Evolutionary conservation across 2,888 invertebrate genomes (phyloP), one percentile per base, ranked within the genome.

Genomic region (Amphipoea lucens): DNA sequence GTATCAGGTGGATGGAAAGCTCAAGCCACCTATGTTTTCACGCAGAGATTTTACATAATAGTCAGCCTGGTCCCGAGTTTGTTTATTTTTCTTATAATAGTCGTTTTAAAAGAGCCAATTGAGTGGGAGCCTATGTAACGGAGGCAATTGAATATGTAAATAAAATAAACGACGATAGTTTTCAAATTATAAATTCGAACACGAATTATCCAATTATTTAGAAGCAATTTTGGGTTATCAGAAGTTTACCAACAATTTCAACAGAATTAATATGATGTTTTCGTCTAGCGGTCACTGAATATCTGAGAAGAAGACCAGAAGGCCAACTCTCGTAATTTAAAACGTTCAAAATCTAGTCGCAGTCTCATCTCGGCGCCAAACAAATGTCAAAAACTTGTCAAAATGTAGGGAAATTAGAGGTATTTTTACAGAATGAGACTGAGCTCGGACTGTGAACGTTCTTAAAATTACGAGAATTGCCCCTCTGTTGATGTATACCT

Each of bases 141-240:
- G 62, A 69, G 42, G 62, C 51, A 68, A 79, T 68, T 60, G 68
- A 80, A 71, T 78, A 78, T 78, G 48, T 60, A 23, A 67, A 80
- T 80, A 45, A 78, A 80, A 71, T 78, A 78, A 71, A 80, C 51
- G 62, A 20, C 17, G 51, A 63, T 80, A 20, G n/a, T 78, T 78
- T 54, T 7, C 29, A 71, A 80, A 72, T 78, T 63, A 17, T 62
- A 80, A 54, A 71, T 78, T 11, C n/a, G n/a, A 80, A 62, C 51
- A 63, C 12, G 14, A 63, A 40, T 81, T 75, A 63, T 63, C 17
- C 57, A 57, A 57, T 82, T 82, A 69, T 23, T 7, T 68, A 82
- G 40, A 82, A 80, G 82, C 68, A n/a, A 69, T 82, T 63, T 75
- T 40, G 29, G 29, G 40, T 48, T 75, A 62, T 57, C 36, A 63